Base-by-base conservation (phyloP, 1,140 invertebrate species). In the Pseudomyrmex pallidus region DNA sequence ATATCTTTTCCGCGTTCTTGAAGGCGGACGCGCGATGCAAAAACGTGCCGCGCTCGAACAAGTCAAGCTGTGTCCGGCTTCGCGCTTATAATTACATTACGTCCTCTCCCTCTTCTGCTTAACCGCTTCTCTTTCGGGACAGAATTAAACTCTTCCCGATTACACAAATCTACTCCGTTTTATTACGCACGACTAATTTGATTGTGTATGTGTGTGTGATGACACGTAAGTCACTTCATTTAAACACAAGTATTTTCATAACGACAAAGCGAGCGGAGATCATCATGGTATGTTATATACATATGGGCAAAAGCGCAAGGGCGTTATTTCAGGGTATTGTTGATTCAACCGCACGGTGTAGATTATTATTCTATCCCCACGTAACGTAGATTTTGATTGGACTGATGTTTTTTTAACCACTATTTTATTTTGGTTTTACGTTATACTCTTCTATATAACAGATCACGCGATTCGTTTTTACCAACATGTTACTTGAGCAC, bases 91-190 rank as follows among this genome's bases (percentile, higher is more conserved):
- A n/a, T n/a, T n/a, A n/a, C n/a, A 84, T 84, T 78, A 66, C 63
- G 78, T 35, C 5, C 35, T 35, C 35, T 84, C 66, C 44, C 15
- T 25, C 12, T 52, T 66, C 52, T 63, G 20, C 48, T 68, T n/a
- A 67, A 68, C 64, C 63, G 50, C 74, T 7, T 35, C 35, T 68
- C 64, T 80, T 80, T 70, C 76, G 76, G 72, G n/a, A 72, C 52
- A 50, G 76, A 44, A 72, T 48, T 52, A 44, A 48, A 63, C 56
- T 25, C 22, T 25, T 59, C 76, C 59, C 66, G 76, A 70, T 80
- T 80, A 70, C 54, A 72, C 64, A 70, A 80, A 70, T 80, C 44
- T n/a, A 80, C 56, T 80, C 44, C 20, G 54, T 64, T 72, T 80
- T 80, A 70, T 59, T 72, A 67, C 76, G 52, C 15, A 9, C 35